phyloP scores from a whole-genome alignment of 2,113 vertebrate species.

The Desmodus rotundus region DNA sequence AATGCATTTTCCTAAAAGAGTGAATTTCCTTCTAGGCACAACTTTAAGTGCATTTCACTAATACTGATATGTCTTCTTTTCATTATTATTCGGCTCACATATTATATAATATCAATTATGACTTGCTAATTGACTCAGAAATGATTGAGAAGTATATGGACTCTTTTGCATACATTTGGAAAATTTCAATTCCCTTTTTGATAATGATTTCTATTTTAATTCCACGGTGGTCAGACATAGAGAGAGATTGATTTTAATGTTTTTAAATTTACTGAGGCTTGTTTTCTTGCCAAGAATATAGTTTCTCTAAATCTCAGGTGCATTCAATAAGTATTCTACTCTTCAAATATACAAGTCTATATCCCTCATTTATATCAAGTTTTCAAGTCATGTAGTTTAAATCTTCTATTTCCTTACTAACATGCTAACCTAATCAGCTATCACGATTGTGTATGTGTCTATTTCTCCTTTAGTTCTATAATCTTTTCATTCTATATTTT shows the following conservation, averaged over 20 bases:
- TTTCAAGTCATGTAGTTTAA: background rate
- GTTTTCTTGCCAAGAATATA: background rate
- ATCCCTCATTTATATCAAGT: background rate
- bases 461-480: background rate
- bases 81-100: background rate
- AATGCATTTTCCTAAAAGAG: background rate
- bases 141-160: background rate
- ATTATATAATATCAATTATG: background rate
- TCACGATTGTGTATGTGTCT: background rate
- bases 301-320: background rate
- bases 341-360: no score
- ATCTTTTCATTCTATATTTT: background rate
- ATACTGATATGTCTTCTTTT: background rate
- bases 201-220: background rate
- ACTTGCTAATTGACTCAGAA: background rate
- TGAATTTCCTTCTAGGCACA: background rate
- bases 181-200: background rate
- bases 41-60: background rate
- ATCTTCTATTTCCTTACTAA: background rate
- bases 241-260: background rate
- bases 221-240: background rate
- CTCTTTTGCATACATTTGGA: background rate
- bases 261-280: background rate
- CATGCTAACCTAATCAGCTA: background rate
- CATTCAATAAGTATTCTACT: background rate